phyloP scores from a whole-genome alignment of 2,113 vertebrate species.

The Lipotes vexillifer region DNA sequence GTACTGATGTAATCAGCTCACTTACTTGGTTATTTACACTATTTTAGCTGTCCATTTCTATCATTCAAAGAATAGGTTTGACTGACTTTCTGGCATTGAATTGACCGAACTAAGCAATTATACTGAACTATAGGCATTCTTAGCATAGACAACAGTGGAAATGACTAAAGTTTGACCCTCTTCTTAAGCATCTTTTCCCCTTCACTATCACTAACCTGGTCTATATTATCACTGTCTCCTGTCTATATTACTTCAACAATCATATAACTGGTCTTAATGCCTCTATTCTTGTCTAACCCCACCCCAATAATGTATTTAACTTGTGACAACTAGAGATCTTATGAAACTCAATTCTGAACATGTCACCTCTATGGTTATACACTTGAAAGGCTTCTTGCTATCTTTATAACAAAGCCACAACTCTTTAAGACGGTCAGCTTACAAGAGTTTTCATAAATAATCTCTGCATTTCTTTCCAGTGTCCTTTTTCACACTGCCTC shows the following conservation, averaged over 20 bases:
- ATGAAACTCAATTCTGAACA: background rate
- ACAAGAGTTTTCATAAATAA: background rate
- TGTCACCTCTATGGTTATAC: background rate
- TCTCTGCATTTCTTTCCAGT: background rate
- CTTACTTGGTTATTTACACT: background rate
- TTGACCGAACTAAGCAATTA: background rate
- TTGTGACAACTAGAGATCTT: background rate
- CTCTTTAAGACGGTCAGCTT: background rate
- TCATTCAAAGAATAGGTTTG: background rate
- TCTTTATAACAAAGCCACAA: background rate
- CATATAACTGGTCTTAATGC: background rate
- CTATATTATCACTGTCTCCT: background rate
- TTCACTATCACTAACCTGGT: background rate
- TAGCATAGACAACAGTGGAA: background rate
- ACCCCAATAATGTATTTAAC: background rate
- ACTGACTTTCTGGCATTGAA: background rate
- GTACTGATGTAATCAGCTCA: background rate
- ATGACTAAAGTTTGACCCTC: background rate
- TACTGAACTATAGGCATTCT: background rate
- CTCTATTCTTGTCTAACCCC: background rate
- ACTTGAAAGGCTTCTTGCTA: background rate
- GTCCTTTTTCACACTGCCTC: background rate
- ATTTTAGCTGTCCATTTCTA: background rate
- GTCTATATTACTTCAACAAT: background rate
- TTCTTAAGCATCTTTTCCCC: background rate